Percentiles rank a stretch among this genome's conserved stretches.
These are phyloP conservation scores for Mus caroli DNA, from an alignment of 2,797 vertebrate genomes.

Conservation along the genomic window DNA sequence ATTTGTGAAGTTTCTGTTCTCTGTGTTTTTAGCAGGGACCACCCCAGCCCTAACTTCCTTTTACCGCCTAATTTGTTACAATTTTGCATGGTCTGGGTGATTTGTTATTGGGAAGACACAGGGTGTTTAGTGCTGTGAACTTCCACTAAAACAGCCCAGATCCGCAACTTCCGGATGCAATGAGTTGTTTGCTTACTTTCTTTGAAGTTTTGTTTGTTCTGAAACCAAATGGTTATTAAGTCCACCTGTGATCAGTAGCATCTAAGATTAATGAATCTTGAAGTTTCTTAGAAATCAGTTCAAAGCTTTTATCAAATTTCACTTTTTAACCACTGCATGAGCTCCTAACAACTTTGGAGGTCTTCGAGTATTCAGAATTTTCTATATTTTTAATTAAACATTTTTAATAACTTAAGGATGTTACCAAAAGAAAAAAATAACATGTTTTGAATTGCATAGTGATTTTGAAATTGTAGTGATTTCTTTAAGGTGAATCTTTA, in stretches of 20 bases:
- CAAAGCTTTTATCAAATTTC: conserved; percentile 71
- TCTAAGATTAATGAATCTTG: not conserved
- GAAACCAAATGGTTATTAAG: conserved; percentile 68
- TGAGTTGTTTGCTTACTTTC: conserved; percentile 32
- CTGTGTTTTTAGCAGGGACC: not conserved
- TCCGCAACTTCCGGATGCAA: not conserved
- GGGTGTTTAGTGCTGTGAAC: not conserved
- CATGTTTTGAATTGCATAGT: conserved; percentile 53
- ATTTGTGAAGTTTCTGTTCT: not conserved
- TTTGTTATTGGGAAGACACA: not conserved
- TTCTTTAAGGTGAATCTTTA: conserved; percentile 75
- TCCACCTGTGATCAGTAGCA: conserved; percentile 36
- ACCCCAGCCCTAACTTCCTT: not conserved
- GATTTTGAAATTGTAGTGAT: not conserved
- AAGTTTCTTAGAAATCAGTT: conserved; percentile 76
- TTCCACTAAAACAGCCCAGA: not conserved
- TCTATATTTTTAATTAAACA: conserved; percentile 73
- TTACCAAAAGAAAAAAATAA: conserved; percentile 33
- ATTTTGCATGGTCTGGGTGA: conserved; percentile 9
- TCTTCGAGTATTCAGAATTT: conserved; percentile 57
- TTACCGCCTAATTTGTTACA: not conserved
- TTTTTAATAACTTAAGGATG: conserved; percentile 58
- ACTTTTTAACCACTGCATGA: conserved; percentile 64
- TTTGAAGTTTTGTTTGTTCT: conserved; percentile 58
- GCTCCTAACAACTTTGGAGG: conserved; percentile 72